Evolutionary conservation across 2,113 vertebrate genomes (phyloP).

Genomic region (Sphaerodactylus townsendi): DNA sequence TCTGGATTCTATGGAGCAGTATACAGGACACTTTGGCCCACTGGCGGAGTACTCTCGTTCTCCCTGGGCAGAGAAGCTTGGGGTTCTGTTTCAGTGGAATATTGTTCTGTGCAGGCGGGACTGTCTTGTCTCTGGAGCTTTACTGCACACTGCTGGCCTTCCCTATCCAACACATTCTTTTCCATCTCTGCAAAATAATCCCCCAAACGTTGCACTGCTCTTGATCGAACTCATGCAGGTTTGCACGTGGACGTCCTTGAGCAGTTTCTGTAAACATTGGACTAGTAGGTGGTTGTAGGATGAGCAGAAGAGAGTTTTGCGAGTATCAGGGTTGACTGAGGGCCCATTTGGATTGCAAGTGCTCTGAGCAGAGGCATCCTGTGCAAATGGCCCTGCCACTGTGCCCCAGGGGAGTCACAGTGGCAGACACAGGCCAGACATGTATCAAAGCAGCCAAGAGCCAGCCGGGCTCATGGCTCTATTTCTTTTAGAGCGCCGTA

Average conservation of each 20-base stretch:
- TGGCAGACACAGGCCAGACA: background rate
- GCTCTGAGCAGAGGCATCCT: background rate
- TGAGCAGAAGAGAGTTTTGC: background rate
- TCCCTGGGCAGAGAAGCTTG: background rate
- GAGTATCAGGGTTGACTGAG: background rate
- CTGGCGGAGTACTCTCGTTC: background rate
- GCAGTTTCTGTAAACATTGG: background rate
- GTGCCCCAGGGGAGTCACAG: background rate
- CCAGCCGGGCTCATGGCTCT: background rate
- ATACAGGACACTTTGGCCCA: too few relatives aligned
- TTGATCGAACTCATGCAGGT: too few relatives aligned
- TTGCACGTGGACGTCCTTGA: too few relatives aligned
- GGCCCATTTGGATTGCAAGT: background rate
- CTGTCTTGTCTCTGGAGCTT: too few relatives aligned
- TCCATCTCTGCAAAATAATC: too few relatives aligned
- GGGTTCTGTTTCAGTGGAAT: too few relatives aligned
- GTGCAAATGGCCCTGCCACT: background rate
- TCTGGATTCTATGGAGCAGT: background rate
- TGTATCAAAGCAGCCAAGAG: background rate
- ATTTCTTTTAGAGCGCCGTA: background rate
- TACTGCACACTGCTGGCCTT: too few relatives aligned
- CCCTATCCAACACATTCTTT: too few relatives aligned
- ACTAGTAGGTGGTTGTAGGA: too few relatives aligned
- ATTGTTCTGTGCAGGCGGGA: too few relatives aligned
- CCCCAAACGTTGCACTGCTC: too few relatives aligned